phyloP scores from a whole-genome alignment of 2,113 vertebrate genomes.

The Pygoscelis adeliae region DNA sequence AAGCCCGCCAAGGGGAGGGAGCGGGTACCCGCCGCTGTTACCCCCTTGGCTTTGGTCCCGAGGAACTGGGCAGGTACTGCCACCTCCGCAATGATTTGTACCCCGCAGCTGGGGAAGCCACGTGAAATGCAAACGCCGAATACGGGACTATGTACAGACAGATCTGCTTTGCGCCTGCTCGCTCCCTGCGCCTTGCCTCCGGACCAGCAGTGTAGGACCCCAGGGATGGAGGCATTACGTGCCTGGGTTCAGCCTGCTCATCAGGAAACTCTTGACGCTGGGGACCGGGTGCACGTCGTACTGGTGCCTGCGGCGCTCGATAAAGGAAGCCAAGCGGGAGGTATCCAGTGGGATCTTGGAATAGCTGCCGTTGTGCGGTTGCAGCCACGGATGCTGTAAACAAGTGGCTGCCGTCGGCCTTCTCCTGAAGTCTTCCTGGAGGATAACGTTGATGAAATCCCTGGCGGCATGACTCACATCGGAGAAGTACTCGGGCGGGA shows the following conservation, averaged over 20 bases:
- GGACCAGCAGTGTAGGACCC: not conserved
- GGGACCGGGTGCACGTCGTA: slow-evolving; percentile 88
- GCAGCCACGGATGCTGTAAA: slow-evolving; percentile 94
- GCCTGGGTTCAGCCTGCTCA: slow-evolving; percentile 69
- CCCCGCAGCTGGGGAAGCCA: not conserved
- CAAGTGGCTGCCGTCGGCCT: slow-evolving; percentile 87
- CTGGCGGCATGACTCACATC: slow-evolving; percentile 89
- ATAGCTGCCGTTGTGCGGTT: slow-evolving; percentile 86
- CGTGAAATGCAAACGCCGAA: not conserved
- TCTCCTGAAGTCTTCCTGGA: slow-evolving; percentile 91
- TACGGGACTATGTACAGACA: slow-evolving; percentile 51
- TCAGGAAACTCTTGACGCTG: slow-evolving; percentile 89
- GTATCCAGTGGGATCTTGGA: slow-evolving; percentile 93
- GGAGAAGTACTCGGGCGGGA: slow-evolving; percentile 90
- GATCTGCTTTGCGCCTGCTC: slow-evolving; percentile 31
- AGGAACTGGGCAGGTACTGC: not conserved
- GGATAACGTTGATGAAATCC: slow-evolving; percentile 88
- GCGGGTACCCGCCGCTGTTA: not conserved
- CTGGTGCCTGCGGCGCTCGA: slow-evolving; percentile 91
- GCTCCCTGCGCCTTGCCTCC: not conserved
- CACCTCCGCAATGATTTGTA: not conserved
- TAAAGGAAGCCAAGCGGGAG: slow-evolving; percentile 88
- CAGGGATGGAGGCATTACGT: slow-evolving; percentile 45
- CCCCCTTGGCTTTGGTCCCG: not conserved
- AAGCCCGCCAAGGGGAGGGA: not conserved